phyloP scores from a whole-genome alignment of 92 coral and sea anemone species.

The Hydrozoanthus gracilis region DNA sequence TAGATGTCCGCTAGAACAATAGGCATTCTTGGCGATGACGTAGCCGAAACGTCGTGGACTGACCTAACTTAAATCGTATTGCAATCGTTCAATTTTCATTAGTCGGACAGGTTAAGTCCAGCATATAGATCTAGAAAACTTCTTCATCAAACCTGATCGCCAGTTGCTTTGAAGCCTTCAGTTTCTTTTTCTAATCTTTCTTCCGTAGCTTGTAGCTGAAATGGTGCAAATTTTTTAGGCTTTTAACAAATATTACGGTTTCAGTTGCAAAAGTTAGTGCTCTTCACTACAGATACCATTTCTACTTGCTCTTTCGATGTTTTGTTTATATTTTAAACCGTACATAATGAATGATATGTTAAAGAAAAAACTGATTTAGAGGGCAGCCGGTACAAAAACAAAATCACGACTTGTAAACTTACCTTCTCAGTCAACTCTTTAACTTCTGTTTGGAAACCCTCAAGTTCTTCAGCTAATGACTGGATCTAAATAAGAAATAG shows the following conservation, averaged over 20 bases:
- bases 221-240: neutral
- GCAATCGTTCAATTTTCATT: neutral
- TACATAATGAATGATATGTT: neutral
- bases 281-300: too few relatives aligned
- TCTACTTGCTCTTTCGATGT: too few relatives aligned
- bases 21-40: neutral
- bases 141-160: slow-evolving; percentile 22
- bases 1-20: too few relatives aligned
- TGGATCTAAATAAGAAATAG: slow-evolving; percentile 45
- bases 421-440: slow-evolving; percentile 66
- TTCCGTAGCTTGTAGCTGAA: slow-evolving; percentile 22
- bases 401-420: neutral
- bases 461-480: slow-evolving; percentile 58
- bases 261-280: too few relatives aligned
- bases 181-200: slow-evolving; percentile 48
- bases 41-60: neutral
- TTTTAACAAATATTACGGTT: neutral
- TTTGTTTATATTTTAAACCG: neutral
- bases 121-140: neutral
- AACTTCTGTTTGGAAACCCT: slow-evolving; percentile 51
- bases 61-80: neutral
- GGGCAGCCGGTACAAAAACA: too few relatives aligned
- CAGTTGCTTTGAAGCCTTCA: slow-evolving; percentile 30
- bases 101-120: neutral
- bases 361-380: neutral